A percentile compares a stretch with the other conserved stretches of the same genome.
These are phyloP conservation scores for Peromyscus aztecus DNA, from an alignment of 2,797 vertebrate genomes.

Conservation along the genomic window DNA sequence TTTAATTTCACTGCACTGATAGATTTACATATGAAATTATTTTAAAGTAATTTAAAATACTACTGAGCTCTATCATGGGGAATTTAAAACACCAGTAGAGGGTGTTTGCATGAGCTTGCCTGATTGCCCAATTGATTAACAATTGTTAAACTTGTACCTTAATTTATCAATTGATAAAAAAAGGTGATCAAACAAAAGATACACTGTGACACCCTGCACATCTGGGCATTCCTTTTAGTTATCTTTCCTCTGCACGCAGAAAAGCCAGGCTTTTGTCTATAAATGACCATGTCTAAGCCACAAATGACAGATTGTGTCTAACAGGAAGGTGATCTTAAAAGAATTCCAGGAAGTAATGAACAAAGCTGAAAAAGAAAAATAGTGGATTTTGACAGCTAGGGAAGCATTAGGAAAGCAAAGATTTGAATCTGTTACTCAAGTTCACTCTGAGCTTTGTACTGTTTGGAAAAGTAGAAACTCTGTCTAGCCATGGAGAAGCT, in stretches of 20 bases:
- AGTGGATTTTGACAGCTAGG: not conserved
- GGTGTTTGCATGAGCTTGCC: not conserved
- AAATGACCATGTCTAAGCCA: conserved; percentile 38
- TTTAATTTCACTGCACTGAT: conserved; percentile 10
- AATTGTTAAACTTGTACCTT: not conserved
- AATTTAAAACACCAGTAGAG: not conserved
- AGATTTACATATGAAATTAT: not conserved
- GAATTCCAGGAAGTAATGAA: conserved; percentile 9
- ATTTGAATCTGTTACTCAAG: conserved; percentile 41
- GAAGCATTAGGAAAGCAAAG: conserved; percentile 11
- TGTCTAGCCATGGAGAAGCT: not conserved
- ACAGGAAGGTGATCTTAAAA: conserved; percentile 68
- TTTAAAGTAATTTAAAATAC: not conserved
- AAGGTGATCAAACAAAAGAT: not conserved
- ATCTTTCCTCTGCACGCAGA: not conserved
- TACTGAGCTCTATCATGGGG: not conserved
- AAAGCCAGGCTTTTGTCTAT: conserved; percentile 34
- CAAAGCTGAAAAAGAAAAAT: conserved; percentile 46
- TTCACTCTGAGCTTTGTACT: conserved; percentile 46
- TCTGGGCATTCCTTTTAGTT: not conserved
- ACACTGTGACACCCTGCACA: not conserved
- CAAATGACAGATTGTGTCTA: conserved; percentile 27
- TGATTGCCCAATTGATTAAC: not conserved
- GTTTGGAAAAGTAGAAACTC: conserved; percentile 42
- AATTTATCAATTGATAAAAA: conserved; percentile 9